These are phyloP conservation scores for Synanthedon myopaeformis DNA, from an alignment of 2,888 invertebrate genomes.

Conservation along the genomic window DNA sequence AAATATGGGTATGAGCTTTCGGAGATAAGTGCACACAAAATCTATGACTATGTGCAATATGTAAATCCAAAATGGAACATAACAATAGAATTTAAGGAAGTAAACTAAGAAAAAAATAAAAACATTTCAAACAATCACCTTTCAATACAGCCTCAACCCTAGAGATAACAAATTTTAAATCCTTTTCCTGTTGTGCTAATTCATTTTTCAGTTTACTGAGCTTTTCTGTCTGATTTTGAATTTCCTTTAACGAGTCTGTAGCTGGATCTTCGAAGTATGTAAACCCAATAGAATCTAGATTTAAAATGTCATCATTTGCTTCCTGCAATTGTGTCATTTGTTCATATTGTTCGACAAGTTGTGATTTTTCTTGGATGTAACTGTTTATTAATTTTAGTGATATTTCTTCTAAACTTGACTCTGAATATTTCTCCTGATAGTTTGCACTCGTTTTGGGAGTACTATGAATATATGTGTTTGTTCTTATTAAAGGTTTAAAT, in stretches of 20 bases:
- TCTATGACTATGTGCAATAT: too few relatives aligned
- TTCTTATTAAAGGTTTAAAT: slow-evolving; percentile 40
- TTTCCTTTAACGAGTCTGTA: slow-evolving; percentile 73
- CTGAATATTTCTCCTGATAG: slow-evolving; percentile 64
- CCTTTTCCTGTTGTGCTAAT: slow-evolving; percentile 72
- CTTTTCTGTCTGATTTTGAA: slow-evolving; percentile 74
- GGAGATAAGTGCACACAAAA: too few relatives aligned
- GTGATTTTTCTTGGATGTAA: slow-evolving; percentile 76
- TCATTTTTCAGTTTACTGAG: slow-evolving; percentile 73
- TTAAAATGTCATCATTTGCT: slow-evolving; percentile 57
- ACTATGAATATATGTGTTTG: slow-evolving; percentile 77
- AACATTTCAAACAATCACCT: slow-evolving; percentile 21
- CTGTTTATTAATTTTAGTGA: slow-evolving; percentile 78
- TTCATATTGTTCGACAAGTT: slow-evolving; percentile 76
- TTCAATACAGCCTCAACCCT: slow-evolving; percentile 42
- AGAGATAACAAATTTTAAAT: slow-evolving; percentile 62
- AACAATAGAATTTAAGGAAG: too few relatives aligned
- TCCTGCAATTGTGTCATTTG: slow-evolving; percentile 76
- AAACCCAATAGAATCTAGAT: slow-evolving; percentile 74
- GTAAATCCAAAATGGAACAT: too few relatives aligned
- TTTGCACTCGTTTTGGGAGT: slow-evolving; percentile 72
- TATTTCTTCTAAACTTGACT: slow-evolving; percentile 82
- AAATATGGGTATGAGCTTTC: too few relatives aligned
- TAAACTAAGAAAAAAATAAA: too few relatives aligned
- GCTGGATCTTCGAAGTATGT: slow-evolving; percentile 72